Conservation (phyloP, 1,140 invertebrate genomes). For the Latrodectus geometricus region DNA sequence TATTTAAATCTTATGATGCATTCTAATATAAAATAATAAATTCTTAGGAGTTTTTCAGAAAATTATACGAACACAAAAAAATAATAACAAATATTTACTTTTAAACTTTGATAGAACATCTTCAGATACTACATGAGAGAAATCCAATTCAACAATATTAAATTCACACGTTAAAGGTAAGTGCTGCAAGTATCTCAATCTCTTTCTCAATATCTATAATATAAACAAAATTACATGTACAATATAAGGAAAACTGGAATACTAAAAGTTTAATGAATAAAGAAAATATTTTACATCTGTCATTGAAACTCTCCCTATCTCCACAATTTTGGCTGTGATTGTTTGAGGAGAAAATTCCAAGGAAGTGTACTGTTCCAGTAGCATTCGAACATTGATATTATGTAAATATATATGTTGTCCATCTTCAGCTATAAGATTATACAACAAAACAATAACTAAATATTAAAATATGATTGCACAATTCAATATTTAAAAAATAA, state of each 20-base stretch:
- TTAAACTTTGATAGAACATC: slow-evolving; percentile 77
- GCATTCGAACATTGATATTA: slow-evolving; percentile 89
- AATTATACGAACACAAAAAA: no score
- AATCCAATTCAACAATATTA: slow-evolving; percentile 87
- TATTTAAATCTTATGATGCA: no score
- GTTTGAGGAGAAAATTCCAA: slow-evolving; percentile 82
- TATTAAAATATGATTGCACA: not conserved
- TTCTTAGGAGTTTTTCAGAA: no score
- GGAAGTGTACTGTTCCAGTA: slow-evolving; percentile 86
- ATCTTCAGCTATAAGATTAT: slow-evolving; percentile 76
- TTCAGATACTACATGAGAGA: slow-evolving; percentile 79
- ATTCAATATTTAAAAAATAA: not conserved
- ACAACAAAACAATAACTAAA: slow-evolving; percentile 51
- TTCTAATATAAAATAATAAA: no score
- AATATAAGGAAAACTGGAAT: not conserved
- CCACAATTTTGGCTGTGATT: slow-evolving; percentile 79
- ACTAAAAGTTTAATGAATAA: slow-evolving; percentile 64
- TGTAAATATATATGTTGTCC: slow-evolving; percentile 94
- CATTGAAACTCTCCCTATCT: slow-evolving; percentile 86
- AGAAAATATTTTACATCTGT: slow-evolving; percentile 75
- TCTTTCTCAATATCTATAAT: slow-evolving; percentile 69
- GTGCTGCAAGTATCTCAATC: slow-evolving; percentile 86
- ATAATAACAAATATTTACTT: slow-evolving; percentile 73
- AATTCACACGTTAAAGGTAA: slow-evolving; percentile 90
- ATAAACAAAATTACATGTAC: slow-evolving; percentile 6